Evolutionary conservation across 2,113 vertebrate species (phyloP).

Genomic region (Nothoprocta pentlandii): DNA sequence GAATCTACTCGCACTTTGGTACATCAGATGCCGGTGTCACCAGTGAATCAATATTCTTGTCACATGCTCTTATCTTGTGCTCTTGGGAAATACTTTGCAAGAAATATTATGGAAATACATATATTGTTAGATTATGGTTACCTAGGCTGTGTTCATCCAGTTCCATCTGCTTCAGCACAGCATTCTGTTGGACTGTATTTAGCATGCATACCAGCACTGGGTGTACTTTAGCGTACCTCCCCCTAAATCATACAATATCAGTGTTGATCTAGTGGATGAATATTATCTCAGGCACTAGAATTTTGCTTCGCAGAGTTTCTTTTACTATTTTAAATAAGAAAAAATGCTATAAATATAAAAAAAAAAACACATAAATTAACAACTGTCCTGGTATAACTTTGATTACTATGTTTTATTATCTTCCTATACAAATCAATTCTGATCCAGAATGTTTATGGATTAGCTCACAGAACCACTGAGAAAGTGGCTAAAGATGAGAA

Average conservation of each 20-base stretch:
- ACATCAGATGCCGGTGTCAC: conserved; percentile 55
- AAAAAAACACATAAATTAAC: neutral
- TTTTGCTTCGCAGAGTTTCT: neutral
- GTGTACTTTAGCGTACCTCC: neutral
- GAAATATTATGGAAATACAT: conserved; percentile 56
- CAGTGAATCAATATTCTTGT: conserved; percentile 59
- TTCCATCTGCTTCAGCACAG: neutral
- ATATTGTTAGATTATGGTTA: neutral
- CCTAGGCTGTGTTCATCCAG: neutral
- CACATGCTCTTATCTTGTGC: conserved; percentile 46
- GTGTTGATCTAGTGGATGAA: neutral
- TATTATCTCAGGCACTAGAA: neutral
- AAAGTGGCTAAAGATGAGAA: neutral
- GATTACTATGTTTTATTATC: neutral
- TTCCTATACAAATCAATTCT: neutral
- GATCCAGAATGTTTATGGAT: neutral
- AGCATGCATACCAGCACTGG: neutral
- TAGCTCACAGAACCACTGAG: neutral
- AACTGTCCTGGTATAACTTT: neutral
- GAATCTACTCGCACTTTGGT: conserved; percentile 28
- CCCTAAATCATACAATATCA: neutral
- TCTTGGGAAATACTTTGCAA: conserved; percentile 61
- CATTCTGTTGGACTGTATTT: neutral
- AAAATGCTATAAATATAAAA: neutral
- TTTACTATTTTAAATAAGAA: conserved; percentile 10